Base-by-base conservation (phyloP, 2,797 vertebrate species). In the Odontamblyopus rebecca region DNA sequence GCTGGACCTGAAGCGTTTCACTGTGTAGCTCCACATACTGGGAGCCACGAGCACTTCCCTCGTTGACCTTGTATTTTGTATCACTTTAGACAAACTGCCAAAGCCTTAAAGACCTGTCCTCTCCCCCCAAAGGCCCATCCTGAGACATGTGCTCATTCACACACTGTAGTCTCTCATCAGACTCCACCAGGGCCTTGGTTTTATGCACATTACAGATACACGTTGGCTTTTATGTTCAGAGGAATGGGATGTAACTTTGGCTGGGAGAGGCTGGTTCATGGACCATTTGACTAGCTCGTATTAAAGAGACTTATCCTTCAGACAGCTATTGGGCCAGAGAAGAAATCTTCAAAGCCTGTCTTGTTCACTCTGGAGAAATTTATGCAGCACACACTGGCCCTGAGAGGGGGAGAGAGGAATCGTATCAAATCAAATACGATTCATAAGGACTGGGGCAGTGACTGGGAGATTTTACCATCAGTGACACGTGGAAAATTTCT, bases 181-280 rank as follows among this genome's bases (percentile, higher is more conserved):
- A 48, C 26, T 54, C 56, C 11, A 9, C 11, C 68, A 68, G 50
- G 71, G 74, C 67, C 67, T 72, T 27, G 2, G 54, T 75, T 78
- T 79, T 77, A 77, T 70, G 74, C 70, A 71, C 63, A 76, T 66
- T 72, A 61, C 68, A 67, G 68, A 64, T 68, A 70, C 66, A 74
- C n/a, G 13, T 60, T 41, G 68, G 50, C 54, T 81, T 80, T 83
- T 78, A 79, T 76, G 64, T 74, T 66, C 66, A 30, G 73, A 29
- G 64, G 76, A 77, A 62, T n/a, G 12, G 67, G 62, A 71, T 79
- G 70, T 74, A 77, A 67, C 82, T 16, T 56, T 18, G 67, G 67
- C 12, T 1, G 35, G 59, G 63, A n/a, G 56, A 41, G 51, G 67
- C 23, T n/a, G 66, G 56, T 75, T 79, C 70, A 73, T 6, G 44